These are phyloP conservation scores for Bathynomus jamesi DNA, from an alignment of 1,140 invertebrate genomes.

Conservation along the genomic window DNA sequence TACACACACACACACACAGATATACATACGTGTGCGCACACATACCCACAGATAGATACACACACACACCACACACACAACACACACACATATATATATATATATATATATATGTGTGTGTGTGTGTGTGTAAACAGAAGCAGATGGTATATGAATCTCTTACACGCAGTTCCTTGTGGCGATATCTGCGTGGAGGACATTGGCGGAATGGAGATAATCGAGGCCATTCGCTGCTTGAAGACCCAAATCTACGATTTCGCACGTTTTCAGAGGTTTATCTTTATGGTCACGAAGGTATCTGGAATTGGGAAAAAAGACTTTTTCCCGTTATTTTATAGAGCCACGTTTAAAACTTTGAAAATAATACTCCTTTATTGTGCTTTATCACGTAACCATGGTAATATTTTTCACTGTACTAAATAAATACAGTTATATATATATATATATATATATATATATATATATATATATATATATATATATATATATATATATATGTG, in stretches of 20 bases:
- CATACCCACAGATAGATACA: neutral
- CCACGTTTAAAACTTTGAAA: too few species aligned
- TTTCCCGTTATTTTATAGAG: too few species aligned
- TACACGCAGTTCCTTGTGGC: constrained; percentile 15
- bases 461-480: neutral
- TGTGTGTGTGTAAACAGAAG: neutral
- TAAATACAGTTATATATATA: neutral
- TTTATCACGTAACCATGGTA: too few species aligned
- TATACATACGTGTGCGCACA: neutral
- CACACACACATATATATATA: neutral
- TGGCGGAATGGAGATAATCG: constrained; percentile 10
- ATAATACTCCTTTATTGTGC: too few species aligned
- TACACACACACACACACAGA: neutral
- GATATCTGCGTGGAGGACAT: constrained; percentile 11
- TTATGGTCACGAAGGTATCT: too few species aligned
- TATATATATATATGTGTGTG: neutral
- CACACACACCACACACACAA: neutral
- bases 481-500: too few species aligned
- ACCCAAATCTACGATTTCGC: neutral
- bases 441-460: neutral
- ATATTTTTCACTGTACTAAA: too few species aligned
- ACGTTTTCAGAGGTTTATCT: too few species aligned
- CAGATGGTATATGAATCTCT: neutral
- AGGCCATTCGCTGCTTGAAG: constrained; percentile 11
- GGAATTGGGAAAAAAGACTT: neutral